Base-by-base conservation (phyloP, 2,888 invertebrate species). In the Orthosia gothica region DNA sequence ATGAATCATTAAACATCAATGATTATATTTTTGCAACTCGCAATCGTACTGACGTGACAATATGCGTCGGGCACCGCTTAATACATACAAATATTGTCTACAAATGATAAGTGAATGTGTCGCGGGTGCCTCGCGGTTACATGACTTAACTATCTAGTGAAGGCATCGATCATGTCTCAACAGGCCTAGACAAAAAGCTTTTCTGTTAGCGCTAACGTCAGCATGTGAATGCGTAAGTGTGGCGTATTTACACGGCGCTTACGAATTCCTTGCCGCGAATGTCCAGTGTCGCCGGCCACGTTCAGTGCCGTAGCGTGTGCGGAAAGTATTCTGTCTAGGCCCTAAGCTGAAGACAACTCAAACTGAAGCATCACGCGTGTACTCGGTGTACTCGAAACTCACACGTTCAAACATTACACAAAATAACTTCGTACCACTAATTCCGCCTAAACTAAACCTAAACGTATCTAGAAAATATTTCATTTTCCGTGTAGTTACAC, bases 381-480 rank as follows among this genome's bases (percentile, higher is more conserved):
- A 86, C 88, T 87, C 88, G 87, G 92, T 92, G 92, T 89, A 86
- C 88, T 87, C 88, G 87, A 85, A 88, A 87, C 89, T 91, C 91
- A 87, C 92, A 91, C 93, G 86, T 88, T 89, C 93, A 93, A 91
- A 93, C 93, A 92, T 92, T 91, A 93, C 90, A 91, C 92, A 91
- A 91, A 93, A 92, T 92, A 94, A 94, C 93, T 91, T 91, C 90
- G 84, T 93, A 94, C 91, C 90, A 90, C 94, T 94, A 94, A 92
- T 90, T 93, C 93, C 87, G 87, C 92, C 94, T 95, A 95, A 93
- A 92, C 93, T 95, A 95, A 93, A 92, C 87, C 95, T 94, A 95
- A 92, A 91, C 87, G 76, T 92, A 93, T 87, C 93, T 92, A 93
- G 86, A 92, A 92, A 91, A 89, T 91, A 79, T 88, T 87, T 88